Evolutionary conservation across 2,888 invertebrate species (phyloP).

Genomic region (Gerris lacustris): DNA sequence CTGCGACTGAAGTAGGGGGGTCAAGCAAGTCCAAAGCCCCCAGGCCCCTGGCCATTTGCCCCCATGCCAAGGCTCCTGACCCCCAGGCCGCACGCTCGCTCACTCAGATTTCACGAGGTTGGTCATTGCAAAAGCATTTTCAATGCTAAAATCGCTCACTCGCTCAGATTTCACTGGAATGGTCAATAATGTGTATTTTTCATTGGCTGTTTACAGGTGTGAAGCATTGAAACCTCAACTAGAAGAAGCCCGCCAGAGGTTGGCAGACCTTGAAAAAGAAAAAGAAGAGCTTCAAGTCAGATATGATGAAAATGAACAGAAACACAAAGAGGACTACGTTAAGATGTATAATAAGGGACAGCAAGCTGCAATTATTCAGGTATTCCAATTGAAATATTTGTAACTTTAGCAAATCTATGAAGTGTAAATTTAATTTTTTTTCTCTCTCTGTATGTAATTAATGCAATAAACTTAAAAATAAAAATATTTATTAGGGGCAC

Average conservation of each 20-base stretch:
- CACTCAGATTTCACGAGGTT: too few relatives aligned
- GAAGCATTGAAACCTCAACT: constrained; percentile 31
- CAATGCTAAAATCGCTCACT: too few relatives aligned
- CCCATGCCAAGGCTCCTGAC: too few relatives aligned
- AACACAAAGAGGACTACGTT: constrained; percentile 62
- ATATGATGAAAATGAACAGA: constrained; percentile 41
- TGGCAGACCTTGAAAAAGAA: constrained; percentile 30
- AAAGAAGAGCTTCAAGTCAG: constrained; percentile 28
- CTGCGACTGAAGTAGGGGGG: too few relatives aligned
- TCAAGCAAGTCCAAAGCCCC: too few relatives aligned
- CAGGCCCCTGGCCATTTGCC: too few relatives aligned
- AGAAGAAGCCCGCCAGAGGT: constrained; percentile 28
- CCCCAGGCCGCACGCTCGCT: too few relatives aligned
- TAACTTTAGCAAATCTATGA: background rate
- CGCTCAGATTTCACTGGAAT: too few relatives aligned
- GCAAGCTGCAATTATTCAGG: constrained; percentile 61
- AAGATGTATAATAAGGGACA: constrained; percentile 74
- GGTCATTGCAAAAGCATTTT: too few relatives aligned
- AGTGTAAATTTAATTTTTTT: constrained; percentile 5
- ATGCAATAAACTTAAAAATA: constrained; percentile 11
- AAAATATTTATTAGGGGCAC: constrained; percentile 13
- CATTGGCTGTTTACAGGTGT: constrained; percentile 31
- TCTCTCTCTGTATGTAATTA: background rate
- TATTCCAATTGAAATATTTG: constrained; percentile 11
- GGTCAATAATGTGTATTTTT: too few relatives aligned